Evolutionary conservation across 2,113 vertebrate species (phyloP), one percentile per base, ranked within the genome.

Genomic region (Tichodroma muraria): DNA sequence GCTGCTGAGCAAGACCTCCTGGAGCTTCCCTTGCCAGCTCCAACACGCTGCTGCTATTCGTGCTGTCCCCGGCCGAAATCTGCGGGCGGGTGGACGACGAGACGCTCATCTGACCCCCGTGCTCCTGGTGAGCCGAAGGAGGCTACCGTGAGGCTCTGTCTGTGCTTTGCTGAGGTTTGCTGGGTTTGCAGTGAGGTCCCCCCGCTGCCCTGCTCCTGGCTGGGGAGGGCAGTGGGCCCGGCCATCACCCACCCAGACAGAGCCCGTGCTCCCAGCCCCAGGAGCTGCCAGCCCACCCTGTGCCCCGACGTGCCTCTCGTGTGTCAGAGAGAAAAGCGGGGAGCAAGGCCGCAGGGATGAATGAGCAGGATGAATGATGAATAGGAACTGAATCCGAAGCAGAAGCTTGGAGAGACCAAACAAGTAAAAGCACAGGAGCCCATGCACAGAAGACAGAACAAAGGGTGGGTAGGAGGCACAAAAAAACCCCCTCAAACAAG

Each of bases 51-150:
- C 66, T 1, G 4, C 42, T 21, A 3, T 1, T 45, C 13, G 0
- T 1, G 11, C 13, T 22, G 27, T 10, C 60, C 27, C 35, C 21
- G 40, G 52, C 19, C 15, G 4, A 24, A 18, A 52, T 8, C 10
- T 0, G 7, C 0, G 0, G 37, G 7, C 0, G 0, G 37, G 72
- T 0, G 1, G 25, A 52, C 33, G n/a, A 35, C 0, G 1, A 44
- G 33, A 16, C 38, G 18, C 3, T 3, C 27, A 11, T 2, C 33
- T 1, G 16, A 45, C 23, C 22, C 68, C 18, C 3, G 14, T 15
- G 45, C 25, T 38, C 20, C 33, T 21, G 2, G 0, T 4, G 13
- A 77, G 53, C 45, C 13, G 2, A 42, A 73, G 44, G 8, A 77
- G 17, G 13, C 31, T 20, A n/a, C 2, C 1, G 11, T 4, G 24